Evolutionary conservation across 2,888 invertebrate genomes (phyloP).

Genomic region (Heliconius ismenius): DNA sequence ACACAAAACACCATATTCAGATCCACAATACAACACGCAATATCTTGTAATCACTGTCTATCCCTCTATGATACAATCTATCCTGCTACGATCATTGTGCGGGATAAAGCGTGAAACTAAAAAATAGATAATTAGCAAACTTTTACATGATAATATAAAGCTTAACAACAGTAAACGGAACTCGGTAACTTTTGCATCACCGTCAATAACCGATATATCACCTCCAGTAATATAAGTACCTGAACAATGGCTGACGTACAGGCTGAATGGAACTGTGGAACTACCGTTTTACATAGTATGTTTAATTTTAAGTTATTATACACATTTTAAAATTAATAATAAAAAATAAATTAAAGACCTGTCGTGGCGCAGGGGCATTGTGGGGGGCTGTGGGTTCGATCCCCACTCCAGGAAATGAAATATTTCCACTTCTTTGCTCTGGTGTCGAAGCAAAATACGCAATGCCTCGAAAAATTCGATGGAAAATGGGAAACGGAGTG

Average conservation of each 20-base stretch:
- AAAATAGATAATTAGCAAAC: background rate
- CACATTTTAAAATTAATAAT: background rate
- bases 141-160: background rate
- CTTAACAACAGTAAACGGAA: background rate
- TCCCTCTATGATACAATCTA: background rate
- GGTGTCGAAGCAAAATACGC: background rate
- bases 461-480: background rate
- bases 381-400: background rate
- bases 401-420: background rate
- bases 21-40: background rate
- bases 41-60: background rate
- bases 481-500: background rate
- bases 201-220: constrained; percentile 8
- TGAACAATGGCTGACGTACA: constrained; percentile 16
- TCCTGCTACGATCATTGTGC: background rate
- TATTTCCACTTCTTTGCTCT: background rate
- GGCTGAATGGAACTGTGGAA: background rate
- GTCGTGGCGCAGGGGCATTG: no score
- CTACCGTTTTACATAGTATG: background rate
- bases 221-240: background rate
- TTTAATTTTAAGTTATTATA: background rate
- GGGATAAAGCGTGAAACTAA: background rate
- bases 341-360: no score
- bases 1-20: background rate
- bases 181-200: constrained; percentile 4